Evolutionary conservation across 2,797 vertebrate genomes (phyloP).

Genomic region (Microhierax caerulescens): DNA sequence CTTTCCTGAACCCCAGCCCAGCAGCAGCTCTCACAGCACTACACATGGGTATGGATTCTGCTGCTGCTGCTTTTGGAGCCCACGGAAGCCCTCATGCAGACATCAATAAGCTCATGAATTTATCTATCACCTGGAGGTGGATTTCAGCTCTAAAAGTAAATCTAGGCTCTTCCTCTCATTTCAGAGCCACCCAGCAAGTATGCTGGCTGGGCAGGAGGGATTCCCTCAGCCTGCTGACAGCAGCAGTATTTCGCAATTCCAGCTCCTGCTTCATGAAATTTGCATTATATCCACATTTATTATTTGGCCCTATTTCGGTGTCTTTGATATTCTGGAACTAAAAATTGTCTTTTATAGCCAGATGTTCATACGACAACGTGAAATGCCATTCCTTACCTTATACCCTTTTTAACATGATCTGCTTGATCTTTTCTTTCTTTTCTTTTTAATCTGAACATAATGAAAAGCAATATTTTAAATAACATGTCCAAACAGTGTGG

Average conservation of each 20-base stretch:
- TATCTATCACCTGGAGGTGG: background rate
- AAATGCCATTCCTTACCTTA: background rate
- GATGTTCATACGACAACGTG: background rate
- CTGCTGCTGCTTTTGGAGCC: background rate
- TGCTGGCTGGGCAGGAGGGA: background rate
- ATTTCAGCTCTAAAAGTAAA: background rate
- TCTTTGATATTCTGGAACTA: background rate
- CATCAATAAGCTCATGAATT: background rate
- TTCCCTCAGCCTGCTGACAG: background rate
- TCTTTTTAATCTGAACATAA: background rate
- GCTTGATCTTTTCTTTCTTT: background rate
- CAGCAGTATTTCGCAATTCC: background rate
- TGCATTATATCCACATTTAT: background rate
- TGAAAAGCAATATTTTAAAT: conserved; percentile 7
- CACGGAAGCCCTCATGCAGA: background rate
- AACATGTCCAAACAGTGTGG: background rate
- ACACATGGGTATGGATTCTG: rapidly evolving
- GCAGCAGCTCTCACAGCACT: rapidly evolving
- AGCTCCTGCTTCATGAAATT: background rate
- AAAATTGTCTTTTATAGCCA: background rate
- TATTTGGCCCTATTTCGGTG: background rate
- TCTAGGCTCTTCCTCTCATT: background rate
- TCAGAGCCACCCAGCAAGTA: background rate
- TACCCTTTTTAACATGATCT: background rate
- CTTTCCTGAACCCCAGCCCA: background rate